Conservation (phyloP, 2,888 invertebrate species). For the Carpatolechia fugitivella region DNA sequence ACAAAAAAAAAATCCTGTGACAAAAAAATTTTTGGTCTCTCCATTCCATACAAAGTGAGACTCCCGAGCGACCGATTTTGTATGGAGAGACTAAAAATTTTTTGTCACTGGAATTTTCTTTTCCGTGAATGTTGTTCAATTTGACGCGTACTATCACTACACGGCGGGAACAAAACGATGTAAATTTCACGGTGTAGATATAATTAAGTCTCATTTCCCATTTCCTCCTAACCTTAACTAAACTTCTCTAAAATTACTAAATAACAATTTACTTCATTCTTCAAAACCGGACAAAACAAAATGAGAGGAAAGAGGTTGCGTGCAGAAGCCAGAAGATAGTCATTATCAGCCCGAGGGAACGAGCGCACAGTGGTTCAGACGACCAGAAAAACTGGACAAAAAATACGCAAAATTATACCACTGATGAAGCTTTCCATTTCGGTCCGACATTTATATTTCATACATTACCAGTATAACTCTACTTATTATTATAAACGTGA, state of each 20-base stretch:
- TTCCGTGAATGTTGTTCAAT: too few species aligned
- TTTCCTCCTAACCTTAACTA: neutral
- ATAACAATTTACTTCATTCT: neutral
- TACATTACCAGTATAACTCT: neutral
- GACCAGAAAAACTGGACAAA: neutral
- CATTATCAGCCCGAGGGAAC: neutral
- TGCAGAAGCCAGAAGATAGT: neutral
- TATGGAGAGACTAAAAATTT: too few species aligned
- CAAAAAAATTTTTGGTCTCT: too few species aligned
- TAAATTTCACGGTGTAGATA: too few species aligned
- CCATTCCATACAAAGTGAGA: too few species aligned
- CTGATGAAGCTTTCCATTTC: neutral
- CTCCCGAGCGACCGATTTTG: too few species aligned
- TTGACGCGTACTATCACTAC: too few species aligned
- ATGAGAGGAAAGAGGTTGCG: neutral
- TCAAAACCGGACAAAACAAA: neutral
- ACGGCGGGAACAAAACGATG: too few species aligned
- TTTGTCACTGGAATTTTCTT: too few species aligned
- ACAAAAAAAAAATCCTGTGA: too few species aligned
- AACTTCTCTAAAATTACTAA: neutral
- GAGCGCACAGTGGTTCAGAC: neutral
- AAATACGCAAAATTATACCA: constrained; percentile 1
- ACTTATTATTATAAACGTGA: too few species aligned
- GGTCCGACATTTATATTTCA: neutral
- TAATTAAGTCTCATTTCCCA: neutral